These are phyloP conservation scores for Pseudopleuronectes americanus DNA, from an alignment of 2,797 vertebrate genomes.

Conservation along the genomic window DNA sequence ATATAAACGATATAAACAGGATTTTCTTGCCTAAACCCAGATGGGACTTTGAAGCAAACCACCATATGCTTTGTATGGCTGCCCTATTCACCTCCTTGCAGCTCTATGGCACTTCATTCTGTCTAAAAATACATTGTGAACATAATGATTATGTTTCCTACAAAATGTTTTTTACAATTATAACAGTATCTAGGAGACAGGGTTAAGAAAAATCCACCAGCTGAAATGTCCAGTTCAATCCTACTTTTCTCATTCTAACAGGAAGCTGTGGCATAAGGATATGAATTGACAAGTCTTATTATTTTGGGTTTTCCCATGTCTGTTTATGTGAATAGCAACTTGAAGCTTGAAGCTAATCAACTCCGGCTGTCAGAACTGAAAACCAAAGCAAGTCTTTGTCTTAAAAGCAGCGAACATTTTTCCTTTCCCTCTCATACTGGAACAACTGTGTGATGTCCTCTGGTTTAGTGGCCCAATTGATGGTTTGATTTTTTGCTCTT, in stretches of 20 bases:
- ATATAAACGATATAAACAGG: too few relatives aligned
- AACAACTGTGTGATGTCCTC: slow-evolving; percentile 38
- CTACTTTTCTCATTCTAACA: slow-evolving; percentile 7
- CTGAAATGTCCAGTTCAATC: neutral
- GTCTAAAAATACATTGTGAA: neutral
- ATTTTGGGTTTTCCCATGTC: neutral
- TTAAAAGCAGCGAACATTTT: slow-evolving; percentile 10
- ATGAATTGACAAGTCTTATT: slow-evolving; percentile 9
- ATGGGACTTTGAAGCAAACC: too few relatives aligned
- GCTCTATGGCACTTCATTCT: too few relatives aligned
- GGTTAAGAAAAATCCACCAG: neutral
- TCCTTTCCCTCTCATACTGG: slow-evolving; percentile 14
- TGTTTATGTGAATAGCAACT: slow-evolving; percentile 14
- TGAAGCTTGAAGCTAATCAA: slow-evolving; percentile 23
- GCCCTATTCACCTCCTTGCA: too few relatives aligned
- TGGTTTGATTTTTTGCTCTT: slow-evolving; percentile 27
- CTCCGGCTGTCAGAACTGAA: slow-evolving; percentile 19
- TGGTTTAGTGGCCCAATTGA: slow-evolving; percentile 29
- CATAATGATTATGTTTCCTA: neutral
- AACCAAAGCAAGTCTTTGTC: slow-evolving; percentile 23
- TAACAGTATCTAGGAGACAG: neutral
- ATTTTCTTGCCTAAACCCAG: too few relatives aligned
- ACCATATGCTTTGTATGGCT: too few relatives aligned
- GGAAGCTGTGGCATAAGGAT: slow-evolving; percentile 2
- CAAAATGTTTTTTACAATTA: neutral